These are phyloP conservation scores for Ondatra zibethicus DNA, from an alignment of 2,113 vertebrate species.

Conservation along the genomic window DNA sequence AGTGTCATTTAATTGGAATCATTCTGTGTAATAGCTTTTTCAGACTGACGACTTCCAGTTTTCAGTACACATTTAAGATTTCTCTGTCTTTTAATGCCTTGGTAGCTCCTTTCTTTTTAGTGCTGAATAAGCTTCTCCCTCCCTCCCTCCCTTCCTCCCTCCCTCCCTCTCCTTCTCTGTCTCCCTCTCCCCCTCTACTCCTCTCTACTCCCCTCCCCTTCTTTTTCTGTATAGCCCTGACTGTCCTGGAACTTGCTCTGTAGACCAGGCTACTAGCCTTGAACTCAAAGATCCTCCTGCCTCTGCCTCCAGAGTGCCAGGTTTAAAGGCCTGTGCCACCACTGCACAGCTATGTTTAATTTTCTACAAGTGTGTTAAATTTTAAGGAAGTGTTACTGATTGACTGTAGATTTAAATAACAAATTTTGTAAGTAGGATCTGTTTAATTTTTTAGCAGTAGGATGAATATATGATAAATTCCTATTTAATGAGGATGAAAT, in stretches of 20 bases:
- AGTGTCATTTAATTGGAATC: not conserved
- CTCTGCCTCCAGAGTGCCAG: not conserved
- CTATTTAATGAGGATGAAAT: not conserved
- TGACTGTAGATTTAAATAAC: not conserved
- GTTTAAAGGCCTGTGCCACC: not conserved
- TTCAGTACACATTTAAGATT: not conserved
- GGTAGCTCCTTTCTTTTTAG: not conserved
- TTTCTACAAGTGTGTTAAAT: not conserved
- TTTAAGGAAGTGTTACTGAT: not conserved
- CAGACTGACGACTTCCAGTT: not conserved
- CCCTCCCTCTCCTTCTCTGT: too few species aligned
- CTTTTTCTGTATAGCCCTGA: not conserved
- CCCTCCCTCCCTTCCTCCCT: too few species aligned
- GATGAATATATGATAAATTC: conserved; percentile 36
- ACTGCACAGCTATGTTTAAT: not conserved
- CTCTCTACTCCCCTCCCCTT: too few species aligned
- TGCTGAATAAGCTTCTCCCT: not conserved
- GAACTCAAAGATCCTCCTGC: not conserved
- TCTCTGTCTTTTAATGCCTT: not conserved
- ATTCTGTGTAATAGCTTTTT: not conserved
- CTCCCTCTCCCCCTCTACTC: too few species aligned
- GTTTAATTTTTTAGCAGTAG: conserved; percentile 13
- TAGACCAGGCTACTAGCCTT: not conserved
- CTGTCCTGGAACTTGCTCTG: not conserved
- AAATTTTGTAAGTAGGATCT: not conserved